Evolutionary conservation across 2,113 vertebrate genomes (phyloP).

Genomic region (Machaerirhynchus nigripectus): DNA sequence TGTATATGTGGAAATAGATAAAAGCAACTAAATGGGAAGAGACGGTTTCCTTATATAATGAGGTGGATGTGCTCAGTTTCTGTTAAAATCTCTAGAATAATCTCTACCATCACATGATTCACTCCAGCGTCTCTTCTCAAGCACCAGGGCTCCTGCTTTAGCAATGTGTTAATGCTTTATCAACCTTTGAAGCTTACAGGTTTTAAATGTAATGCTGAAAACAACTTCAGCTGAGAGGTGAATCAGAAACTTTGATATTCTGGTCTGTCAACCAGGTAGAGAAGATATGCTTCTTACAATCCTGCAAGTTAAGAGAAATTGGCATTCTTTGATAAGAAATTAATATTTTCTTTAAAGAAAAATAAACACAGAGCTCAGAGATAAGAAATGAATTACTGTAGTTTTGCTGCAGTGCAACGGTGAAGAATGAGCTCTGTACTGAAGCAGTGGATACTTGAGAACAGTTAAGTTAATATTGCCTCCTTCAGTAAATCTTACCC

Average conservation of each 20-base stretch:
- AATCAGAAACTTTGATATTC: not conserved
- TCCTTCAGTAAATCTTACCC: not conserved
- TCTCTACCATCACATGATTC: not conserved
- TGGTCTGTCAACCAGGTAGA: not conserved
- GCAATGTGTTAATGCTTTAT: not conserved
- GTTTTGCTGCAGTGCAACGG: not conserved
- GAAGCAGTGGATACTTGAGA: not conserved
- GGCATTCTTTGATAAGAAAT: not conserved
- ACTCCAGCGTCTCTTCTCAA: not conserved
- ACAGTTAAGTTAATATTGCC: not conserved
- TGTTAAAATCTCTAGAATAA: not conserved
- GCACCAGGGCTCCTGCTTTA: not conserved
- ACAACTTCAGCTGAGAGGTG: not conserved
- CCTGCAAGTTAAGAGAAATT: not conserved
- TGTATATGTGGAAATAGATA: not conserved
- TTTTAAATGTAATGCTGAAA: conserved; percentile 13
- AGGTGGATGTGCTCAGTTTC: not conserved
- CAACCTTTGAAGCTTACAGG: conserved; percentile 12
- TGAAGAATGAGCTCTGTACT: not conserved
- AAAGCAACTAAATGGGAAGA: not conserved
- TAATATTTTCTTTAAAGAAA: not conserved
- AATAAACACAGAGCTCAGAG: not conserved
- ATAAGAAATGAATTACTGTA: not conserved
- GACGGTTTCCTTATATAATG: not conserved
- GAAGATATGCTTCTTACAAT: not conserved